Conservation (phyloP, 2,113 vertebrate species). For the Trematomus loennbergii region DNA sequence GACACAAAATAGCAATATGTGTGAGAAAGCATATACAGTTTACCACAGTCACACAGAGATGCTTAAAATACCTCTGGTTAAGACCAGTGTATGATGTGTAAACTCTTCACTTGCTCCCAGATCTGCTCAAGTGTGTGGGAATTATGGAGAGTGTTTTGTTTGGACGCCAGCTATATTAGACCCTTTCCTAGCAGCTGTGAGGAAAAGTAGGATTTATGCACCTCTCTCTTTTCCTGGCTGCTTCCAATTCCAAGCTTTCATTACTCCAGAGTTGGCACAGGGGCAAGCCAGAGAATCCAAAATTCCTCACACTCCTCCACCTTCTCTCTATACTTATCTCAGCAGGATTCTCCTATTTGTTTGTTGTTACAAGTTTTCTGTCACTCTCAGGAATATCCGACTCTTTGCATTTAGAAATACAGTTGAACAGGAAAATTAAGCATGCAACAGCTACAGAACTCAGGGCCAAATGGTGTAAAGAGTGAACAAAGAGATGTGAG, state of each 20-base stretch:
- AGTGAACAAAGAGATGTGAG: constrained; percentile 3
- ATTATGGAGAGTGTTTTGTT: constrained; percentile 56
- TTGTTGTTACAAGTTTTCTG: constrained; percentile 30
- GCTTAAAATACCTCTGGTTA: constrained; percentile 13
- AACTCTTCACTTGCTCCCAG: constrained; percentile 33
- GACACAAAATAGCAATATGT: not conserved
- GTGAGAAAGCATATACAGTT: not conserved
- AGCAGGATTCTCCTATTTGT: constrained; percentile 34
- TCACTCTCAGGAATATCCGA: constrained; percentile 23
- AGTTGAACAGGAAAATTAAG: not conserved
- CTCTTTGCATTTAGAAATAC: constrained; percentile 9
- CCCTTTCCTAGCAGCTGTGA: constrained; percentile 41
- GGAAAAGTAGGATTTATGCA: constrained; percentile 55
- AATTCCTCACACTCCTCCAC: constrained; percentile 48
- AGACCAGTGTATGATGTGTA: constrained; percentile 27
- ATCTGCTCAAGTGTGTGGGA: constrained; percentile 41
- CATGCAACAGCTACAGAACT: not conserved
- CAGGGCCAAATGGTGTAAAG: constrained; percentile 21
- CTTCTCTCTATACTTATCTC: constrained; percentile 40
- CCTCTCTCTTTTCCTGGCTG: constrained; percentile 29
- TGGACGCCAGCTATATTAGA: constrained; percentile 48
- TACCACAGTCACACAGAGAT: constrained; percentile 6
- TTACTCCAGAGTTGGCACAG: constrained; percentile 48
- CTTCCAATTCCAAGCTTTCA: constrained; percentile 42
- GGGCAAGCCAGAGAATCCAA: constrained; percentile 24